Evolutionary conservation across 1,140 invertebrate genomes (phyloP).

Genomic region (Drosophila elegans): DNA sequence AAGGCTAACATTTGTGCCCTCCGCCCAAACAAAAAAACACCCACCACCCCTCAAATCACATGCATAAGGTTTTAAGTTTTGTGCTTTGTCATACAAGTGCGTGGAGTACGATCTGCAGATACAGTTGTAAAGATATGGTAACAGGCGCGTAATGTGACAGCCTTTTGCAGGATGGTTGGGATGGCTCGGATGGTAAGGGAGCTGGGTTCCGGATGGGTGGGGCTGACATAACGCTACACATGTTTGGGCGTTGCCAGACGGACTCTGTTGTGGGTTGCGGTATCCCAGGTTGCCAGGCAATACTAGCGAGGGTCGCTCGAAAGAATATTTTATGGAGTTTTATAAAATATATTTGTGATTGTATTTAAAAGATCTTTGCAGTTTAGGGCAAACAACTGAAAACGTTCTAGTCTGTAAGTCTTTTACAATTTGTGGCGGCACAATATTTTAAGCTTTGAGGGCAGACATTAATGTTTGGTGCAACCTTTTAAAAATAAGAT

Average conservation of each 20-base stretch:
- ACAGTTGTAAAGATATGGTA: slow-evolving; percentile 83
- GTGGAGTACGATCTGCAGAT: slow-evolving; percentile 76
- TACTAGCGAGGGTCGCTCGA: slow-evolving; percentile 35
- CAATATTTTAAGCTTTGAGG: too few species aligned
- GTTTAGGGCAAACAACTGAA: too few species aligned
- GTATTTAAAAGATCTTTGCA: too few species aligned
- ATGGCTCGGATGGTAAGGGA: background rate
- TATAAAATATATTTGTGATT: background rate
- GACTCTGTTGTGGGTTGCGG: slow-evolving; percentile 15
- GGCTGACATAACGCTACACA: slow-evolving; percentile 57
- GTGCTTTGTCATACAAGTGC: slow-evolving; percentile 81
- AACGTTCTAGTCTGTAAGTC: too few species aligned
- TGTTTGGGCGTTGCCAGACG: slow-evolving; percentile 67
- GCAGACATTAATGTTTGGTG: too few species aligned
- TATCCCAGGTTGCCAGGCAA: slow-evolving; percentile 20
- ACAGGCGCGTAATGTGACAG: slow-evolving; percentile 80
- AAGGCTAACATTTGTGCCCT: slow-evolving; percentile 64
- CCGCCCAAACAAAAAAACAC: slow-evolving; percentile 13
- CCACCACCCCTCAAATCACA: slow-evolving; percentile 67
- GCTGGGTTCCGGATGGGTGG: slow-evolving; percentile 3
- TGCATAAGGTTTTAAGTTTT: slow-evolving; percentile 82
- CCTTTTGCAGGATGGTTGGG: slow-evolving; percentile 26
- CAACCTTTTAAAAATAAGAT: too few species aligned
- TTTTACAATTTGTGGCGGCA: too few species aligned
- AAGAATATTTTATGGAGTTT: background rate